Evolutionary conservation across 1,140 invertebrate species (phyloP).

Genomic region (Popillia japonica): DNA sequence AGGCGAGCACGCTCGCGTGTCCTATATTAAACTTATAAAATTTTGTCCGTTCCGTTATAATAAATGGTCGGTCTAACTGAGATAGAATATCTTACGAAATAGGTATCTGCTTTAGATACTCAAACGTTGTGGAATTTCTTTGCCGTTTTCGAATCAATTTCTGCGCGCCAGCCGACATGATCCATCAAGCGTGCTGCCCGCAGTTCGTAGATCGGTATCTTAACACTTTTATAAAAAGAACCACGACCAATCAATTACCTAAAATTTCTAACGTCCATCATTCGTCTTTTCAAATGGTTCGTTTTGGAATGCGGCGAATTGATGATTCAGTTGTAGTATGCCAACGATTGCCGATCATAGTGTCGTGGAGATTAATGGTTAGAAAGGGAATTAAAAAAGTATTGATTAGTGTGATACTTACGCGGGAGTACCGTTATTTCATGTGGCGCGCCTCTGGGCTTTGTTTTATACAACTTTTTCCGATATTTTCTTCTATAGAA

Average conservation of each 20-base stretch:
- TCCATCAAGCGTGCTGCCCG: slow-evolving; percentile 6
- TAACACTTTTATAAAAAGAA: slow-evolving; percentile 7
- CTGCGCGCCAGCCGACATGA: background rate
- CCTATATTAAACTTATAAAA: background rate
- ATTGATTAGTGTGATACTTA: slow-evolving; percentile 6
- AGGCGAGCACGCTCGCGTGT: background rate
- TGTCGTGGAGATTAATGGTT: background rate
- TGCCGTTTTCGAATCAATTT: slow-evolving; percentile 10
- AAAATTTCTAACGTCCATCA: slow-evolving; percentile 4
- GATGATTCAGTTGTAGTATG: background rate
- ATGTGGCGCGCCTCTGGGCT: background rate
- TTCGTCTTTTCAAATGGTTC: background rate
- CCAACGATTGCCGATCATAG: background rate
- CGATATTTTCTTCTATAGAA: no score
- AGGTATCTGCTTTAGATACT: background rate
- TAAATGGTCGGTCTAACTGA: background rate
- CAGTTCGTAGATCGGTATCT: background rate
- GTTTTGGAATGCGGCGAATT: background rate
- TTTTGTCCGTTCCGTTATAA: background rate
- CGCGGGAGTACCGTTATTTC: background rate
- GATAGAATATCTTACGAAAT: background rate
- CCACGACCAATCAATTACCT: slow-evolving; percentile 3
- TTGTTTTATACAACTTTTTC: background rate
- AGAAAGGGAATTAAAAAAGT: background rate
- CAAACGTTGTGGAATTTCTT: slow-evolving; percentile 10